Conservation (phyloP, 2,888 invertebrate species). For the Thymelicus acteon region DNA sequence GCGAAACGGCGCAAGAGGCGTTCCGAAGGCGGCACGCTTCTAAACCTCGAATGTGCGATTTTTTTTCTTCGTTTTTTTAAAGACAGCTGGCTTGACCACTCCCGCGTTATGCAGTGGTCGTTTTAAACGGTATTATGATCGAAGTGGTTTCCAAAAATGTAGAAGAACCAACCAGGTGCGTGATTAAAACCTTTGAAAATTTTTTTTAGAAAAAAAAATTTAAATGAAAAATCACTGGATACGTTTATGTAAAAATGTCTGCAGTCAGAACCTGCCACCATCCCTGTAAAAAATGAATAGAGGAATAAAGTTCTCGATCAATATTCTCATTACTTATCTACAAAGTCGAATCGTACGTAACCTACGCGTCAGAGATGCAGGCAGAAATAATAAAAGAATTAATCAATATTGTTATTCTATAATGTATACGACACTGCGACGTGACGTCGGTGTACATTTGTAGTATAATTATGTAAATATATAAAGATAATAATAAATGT, state of each 20-base stretch:
- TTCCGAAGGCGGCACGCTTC: constrained; percentile 76
- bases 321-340: too few relatives aligned
- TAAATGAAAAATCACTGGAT: too few relatives aligned
- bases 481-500: too few relatives aligned
- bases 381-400: background rate
- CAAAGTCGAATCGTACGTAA: too few relatives aligned
- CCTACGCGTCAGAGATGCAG: background rate
- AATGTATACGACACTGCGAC: background rate
- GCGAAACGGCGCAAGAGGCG: constrained; percentile 65
- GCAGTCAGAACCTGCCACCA: too few relatives aligned
- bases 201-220: too few relatives aligned
- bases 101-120: constrained; percentile 56
- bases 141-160: constrained; percentile 52
- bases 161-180: background rate
- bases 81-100: constrained; percentile 82
- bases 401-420: background rate
- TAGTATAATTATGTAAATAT: too few relatives aligned
- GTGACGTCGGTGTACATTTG: background rate
- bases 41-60: constrained; percentile 60
- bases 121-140: constrained; percentile 72
- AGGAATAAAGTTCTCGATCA: too few relatives aligned
- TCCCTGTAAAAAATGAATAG: too few relatives aligned
- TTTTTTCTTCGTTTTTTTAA: constrained; percentile 59
- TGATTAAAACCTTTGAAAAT: too few relatives aligned
- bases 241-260: too few relatives aligned